These are phyloP conservation scores for Palythoa grandiflora DNA, from an alignment of 92 coral and sea anemone species.

Conservation along the genomic window DNA sequence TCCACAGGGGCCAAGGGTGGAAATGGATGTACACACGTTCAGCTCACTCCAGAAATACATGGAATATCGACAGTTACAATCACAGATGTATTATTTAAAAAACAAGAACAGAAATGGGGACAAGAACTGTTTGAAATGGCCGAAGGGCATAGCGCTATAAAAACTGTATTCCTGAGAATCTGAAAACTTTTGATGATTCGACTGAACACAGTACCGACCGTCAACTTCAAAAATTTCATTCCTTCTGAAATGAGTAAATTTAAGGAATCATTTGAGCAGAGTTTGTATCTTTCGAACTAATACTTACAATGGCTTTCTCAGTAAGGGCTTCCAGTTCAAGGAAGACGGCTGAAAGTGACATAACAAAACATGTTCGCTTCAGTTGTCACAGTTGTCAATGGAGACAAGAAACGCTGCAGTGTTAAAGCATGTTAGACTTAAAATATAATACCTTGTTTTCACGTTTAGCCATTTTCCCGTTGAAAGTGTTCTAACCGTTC, in stretches of 20 bases:
- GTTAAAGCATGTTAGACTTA: neutral
- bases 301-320: constrained; percentile 91
- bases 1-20: too few relatives aligned
- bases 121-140: neutral
- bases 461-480: constrained; percentile 32
- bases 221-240: neutral
- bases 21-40: too few relatives aligned
- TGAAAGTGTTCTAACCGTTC: neutral
- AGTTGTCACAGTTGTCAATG: constrained; percentile 14
- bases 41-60: too few relatives aligned
- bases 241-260: too few relatives aligned
- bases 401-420: neutral
- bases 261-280: constrained; percentile 21
- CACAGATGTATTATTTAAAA: neutral
- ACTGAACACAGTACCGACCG: too few relatives aligned
- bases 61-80: too few relatives aligned
- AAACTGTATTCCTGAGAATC: too few relatives aligned
- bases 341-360: constrained; percentile 66
- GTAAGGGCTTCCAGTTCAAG: constrained; percentile 82
- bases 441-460: constrained; percentile 25
- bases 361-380: neutral
- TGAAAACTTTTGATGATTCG: too few relatives aligned
- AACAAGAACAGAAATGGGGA: too few relatives aligned
- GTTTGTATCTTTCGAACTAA: neutral
- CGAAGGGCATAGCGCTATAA: too few relatives aligned